A percentile compares a stretch with the other conserved stretches of the same genome.
Conservation (phyloP, 2,888 invertebrate genomes). For the Stenichneumon culpator region DNA sequence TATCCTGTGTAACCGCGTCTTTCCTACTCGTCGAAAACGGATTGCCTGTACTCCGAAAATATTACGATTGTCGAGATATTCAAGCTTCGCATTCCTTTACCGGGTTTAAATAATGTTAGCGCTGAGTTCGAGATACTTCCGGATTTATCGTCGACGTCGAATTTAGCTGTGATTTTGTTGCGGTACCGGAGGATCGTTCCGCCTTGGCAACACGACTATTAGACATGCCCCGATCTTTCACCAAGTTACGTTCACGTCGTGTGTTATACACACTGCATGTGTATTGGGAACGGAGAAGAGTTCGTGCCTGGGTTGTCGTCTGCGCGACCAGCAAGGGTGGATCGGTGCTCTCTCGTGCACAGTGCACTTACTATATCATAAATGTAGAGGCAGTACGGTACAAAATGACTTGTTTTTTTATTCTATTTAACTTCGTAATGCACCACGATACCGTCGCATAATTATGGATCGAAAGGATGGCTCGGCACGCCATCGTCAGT, state of each 20-base stretch:
- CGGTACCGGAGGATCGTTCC: not conserved
- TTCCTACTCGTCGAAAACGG: not conserved
- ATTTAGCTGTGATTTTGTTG: conserved; percentile 15
- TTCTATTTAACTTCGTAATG: conserved; percentile 67
- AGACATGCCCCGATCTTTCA: conserved; percentile 33
- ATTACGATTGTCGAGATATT: not conserved
- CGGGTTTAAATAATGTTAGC: not conserved
- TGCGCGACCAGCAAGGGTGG: conserved; percentile 28
- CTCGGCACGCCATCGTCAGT: conserved; percentile 66
- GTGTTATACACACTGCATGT: conserved; percentile 22
- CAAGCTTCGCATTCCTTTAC: not conserved
- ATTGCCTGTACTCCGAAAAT: not conserved
- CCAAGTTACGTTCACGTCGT: conserved; percentile 31
- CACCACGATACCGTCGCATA: conserved; percentile 70
- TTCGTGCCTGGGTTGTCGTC: conserved; percentile 24
- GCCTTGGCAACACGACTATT: conserved; percentile 25
- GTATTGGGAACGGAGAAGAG: conserved; percentile 2
- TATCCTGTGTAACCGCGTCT: no score
- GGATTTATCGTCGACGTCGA: not conserved
- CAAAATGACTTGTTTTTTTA: conserved; percentile 51
- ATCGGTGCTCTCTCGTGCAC: conserved; percentile 32
- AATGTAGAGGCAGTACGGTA: conserved; percentile 44
- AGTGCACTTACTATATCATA: conserved; percentile 26
- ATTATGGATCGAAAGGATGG: conserved; percentile 70
- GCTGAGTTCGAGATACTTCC: not conserved